A percentile compares a stretch with the other conserved stretches of the same genome.
Conservation (phyloP, 2,113 vertebrate genomes). For the Gasterosteus nipponicus region DNA sequence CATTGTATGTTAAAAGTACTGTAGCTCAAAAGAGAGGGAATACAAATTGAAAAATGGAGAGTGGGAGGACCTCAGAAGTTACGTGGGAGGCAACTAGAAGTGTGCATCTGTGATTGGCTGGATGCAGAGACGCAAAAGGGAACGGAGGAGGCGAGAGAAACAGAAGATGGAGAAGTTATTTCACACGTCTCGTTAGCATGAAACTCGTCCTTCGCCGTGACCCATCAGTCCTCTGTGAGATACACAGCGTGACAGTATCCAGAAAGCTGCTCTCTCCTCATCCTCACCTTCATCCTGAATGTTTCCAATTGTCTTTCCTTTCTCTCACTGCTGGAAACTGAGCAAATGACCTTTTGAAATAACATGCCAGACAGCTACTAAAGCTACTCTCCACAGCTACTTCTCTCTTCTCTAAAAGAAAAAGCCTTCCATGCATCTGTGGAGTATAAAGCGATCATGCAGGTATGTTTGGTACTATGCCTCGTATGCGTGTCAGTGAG, state of each 20-base stretch:
- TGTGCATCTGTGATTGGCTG: constrained; percentile 21
- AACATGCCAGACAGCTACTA: constrained; percentile 35
- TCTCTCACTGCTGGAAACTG: constrained; percentile 40
- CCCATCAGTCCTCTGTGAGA: neutral
- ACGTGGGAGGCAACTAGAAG: constrained; percentile 17
- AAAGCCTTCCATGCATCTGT: constrained; percentile 23
- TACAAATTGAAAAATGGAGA: neutral
- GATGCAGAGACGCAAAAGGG: constrained; percentile 14
- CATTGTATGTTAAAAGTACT: constrained; percentile 12
- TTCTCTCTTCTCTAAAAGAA: constrained; percentile 40
- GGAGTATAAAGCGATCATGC: constrained; percentile 32
- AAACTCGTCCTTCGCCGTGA: constrained; percentile 3
- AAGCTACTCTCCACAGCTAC: constrained; percentile 43
- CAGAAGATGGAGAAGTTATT: constrained; percentile 40
- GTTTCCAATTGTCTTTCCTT: neutral
- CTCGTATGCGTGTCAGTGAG: constrained; percentile 14
- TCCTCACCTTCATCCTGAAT: neutral
- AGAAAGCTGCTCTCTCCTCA: constrained; percentile 2
- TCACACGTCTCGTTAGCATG: constrained; percentile 25
- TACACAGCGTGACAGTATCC: neutral
- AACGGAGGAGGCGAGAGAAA: constrained; percentile 35
- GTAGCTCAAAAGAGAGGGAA: neutral
- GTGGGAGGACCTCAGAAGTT: neutral
- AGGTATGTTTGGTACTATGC: constrained; percentile 44
- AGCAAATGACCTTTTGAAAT: constrained; percentile 57